phyloP scores from a whole-genome alignment of 35 echinoderm and acorn worm species.

The Ophiothrix spiculata region DNA sequence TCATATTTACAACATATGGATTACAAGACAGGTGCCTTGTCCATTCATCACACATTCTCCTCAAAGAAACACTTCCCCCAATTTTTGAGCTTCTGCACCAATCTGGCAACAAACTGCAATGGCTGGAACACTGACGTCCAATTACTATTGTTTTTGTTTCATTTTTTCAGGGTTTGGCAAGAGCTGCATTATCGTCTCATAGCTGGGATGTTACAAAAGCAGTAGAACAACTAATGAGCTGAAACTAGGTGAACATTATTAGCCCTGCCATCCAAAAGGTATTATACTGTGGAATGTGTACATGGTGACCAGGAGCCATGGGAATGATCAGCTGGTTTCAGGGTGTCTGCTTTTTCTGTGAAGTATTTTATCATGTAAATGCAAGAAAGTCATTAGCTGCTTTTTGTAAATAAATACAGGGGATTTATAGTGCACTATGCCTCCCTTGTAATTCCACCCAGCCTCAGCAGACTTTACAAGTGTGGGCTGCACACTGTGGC shows the following conservation, averaged over 20 bases:
- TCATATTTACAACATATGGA: neutral
- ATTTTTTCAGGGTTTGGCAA: conserved; percentile 45
- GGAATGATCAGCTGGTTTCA: too few relatives aligned
- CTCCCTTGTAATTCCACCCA: too few relatives aligned
- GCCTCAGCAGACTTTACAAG: too few relatives aligned
- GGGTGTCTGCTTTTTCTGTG: too few relatives aligned
- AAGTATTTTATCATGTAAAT: too few relatives aligned
- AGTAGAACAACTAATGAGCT: conserved; percentile 74
- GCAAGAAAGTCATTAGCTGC: too few relatives aligned
- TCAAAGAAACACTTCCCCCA: neutral
- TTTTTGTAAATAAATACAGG: too few relatives aligned
- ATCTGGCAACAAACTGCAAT: neutral
- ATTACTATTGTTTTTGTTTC: neutral
- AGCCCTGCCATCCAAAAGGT: neutral
- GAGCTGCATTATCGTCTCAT: conserved; percentile 69
- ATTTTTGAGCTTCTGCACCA: neutral
- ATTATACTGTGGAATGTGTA: too few relatives aligned
- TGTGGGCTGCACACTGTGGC: too few relatives aligned
- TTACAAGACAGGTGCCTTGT: neutral
- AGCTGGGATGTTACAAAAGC: conserved; percentile 91
- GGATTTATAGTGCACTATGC: too few relatives aligned
- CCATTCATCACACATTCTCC: neutral
- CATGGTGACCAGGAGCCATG: too few relatives aligned
- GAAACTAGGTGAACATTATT: conserved; percentile 12
- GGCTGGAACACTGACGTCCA: neutral